Evolutionary conservation across 2,113 vertebrate species (phyloP).

Genomic region (Nicator chloris): DNA sequence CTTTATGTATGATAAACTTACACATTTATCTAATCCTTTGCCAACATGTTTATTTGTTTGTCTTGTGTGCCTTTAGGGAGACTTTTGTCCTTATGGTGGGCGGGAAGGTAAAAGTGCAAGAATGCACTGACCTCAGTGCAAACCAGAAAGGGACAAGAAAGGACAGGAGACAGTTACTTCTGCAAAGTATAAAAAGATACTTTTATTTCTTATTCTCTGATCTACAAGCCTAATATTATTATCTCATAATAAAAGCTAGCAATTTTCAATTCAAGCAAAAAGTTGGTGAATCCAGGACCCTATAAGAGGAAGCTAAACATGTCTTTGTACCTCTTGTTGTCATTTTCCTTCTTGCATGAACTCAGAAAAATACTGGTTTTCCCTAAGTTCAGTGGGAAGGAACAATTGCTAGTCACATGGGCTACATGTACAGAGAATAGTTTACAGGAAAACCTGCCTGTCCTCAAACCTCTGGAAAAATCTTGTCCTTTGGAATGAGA

Average conservation of each 20-base stretch:
- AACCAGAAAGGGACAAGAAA: background rate
- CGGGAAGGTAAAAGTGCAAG: background rate
- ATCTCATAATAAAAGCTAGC: background rate
- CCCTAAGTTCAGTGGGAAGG: background rate
- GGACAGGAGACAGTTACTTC: background rate
- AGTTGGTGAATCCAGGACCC: background rate
- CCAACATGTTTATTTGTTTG: background rate
- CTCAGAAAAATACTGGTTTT: background rate
- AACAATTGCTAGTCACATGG: background rate
- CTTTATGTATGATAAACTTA: background rate
- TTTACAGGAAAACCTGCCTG: background rate
- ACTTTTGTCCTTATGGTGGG: background rate
- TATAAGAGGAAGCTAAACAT: background rate
- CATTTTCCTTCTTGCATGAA: fast-evolving
- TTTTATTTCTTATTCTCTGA: background rate
- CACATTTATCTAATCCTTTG: background rate
- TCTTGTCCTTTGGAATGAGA: background rate
- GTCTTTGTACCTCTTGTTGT: background rate
- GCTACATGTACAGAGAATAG: background rate
- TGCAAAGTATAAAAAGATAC: too few species aligned
- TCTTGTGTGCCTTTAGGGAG: background rate
- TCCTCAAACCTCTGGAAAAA: background rate
- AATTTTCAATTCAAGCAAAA: background rate
- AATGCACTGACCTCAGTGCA: background rate
- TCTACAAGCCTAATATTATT: background rate